Conservation (phyloP, 2,113 vertebrate genomes). For the Chloroceryle aenea region DNA sequence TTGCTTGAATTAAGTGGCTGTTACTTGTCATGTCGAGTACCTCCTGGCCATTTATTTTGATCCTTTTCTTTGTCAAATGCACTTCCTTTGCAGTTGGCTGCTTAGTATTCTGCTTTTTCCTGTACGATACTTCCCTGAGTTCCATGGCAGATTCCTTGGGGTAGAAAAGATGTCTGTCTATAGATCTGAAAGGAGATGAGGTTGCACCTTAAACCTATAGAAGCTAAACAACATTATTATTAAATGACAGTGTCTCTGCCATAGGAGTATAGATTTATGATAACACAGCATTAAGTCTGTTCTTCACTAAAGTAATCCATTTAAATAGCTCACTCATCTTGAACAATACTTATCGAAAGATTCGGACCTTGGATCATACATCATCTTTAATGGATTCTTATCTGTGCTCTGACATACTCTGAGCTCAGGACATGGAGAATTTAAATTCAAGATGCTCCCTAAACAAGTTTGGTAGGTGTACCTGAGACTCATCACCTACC, state of each 20-base stretch:
- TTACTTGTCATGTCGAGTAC: neutral
- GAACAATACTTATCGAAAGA: constrained; percentile 5
- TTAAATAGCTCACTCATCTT: constrained; percentile 33
- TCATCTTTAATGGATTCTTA: constrained; percentile 29
- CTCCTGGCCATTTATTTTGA: neutral
- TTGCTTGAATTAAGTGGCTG: neutral
- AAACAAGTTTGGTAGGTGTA: neutral
- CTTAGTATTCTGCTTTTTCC: neutral
- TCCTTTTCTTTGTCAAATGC: neutral
- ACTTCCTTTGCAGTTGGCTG: neutral
- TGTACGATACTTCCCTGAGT: neutral
- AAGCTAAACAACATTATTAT: constrained; percentile 4
- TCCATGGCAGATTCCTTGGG: neutral
- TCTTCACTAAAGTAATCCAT: neutral
- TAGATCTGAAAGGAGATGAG: neutral
- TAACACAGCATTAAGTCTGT: constrained; percentile 17
- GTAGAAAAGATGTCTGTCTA: neutral
- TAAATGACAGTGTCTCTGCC: neutral
- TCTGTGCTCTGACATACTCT: neutral
- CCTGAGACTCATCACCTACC: neutral
- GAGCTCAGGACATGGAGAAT: neutral
- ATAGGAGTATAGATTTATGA: constrained; percentile 27
- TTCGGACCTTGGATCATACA: neutral
- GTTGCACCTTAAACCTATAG: neutral
- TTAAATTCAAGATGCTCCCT: neutral